Conservation (phyloP, 2,797 vertebrate genomes). For the Chaetophractus vellerosus region DNA sequence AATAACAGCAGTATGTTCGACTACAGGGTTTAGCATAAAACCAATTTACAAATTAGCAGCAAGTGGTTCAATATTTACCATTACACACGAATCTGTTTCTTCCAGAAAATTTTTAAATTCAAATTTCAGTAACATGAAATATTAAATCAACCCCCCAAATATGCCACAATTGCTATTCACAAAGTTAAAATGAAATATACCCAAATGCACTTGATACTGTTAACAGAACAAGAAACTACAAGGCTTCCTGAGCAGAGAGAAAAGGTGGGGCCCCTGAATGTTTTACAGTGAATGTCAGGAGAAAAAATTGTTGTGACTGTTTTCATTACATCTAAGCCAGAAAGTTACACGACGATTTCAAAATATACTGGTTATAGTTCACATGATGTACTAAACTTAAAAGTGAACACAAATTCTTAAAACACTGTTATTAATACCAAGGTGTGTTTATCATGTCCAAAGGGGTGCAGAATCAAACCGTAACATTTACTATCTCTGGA, state of each 20-base stretch:
- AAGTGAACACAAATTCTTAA: constrained; percentile 90
- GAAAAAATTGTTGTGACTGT: constrained; percentile 92
- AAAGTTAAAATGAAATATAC: constrained; percentile 97
- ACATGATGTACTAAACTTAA: constrained; percentile 93
- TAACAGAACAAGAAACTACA: constrained; percentile 95
- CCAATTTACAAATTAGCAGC: constrained; percentile 92
- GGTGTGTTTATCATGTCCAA: constrained; percentile 90
- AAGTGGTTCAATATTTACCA: constrained; percentile 92
- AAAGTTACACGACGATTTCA: constrained; percentile 93
- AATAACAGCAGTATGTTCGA: constrained; percentile 94
- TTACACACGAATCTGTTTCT: constrained; percentile 91
- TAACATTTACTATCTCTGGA: constrained; percentile 89
- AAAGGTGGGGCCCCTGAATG: constrained; percentile 94
- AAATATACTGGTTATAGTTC: constrained; percentile 92
- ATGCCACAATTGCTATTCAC: constrained; percentile 97
- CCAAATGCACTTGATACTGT: constrained; percentile 98
- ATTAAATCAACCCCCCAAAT: constrained; percentile 94
- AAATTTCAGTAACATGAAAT: constrained; percentile 93
- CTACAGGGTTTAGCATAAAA: constrained; percentile 92
- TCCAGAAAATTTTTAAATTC: constrained; percentile 90
- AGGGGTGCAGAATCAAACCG: constrained; percentile 92
- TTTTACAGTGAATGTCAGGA: constrained; percentile 93
- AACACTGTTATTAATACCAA: constrained; percentile 91
- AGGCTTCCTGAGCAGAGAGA: constrained; percentile 91
- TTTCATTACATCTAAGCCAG: constrained; percentile 92